Evolutionary conservation across 1,140 invertebrate genomes (phyloP), one percentile per base, ranked within the genome.

Genomic region (Vollenhovia emeryi): DNA sequence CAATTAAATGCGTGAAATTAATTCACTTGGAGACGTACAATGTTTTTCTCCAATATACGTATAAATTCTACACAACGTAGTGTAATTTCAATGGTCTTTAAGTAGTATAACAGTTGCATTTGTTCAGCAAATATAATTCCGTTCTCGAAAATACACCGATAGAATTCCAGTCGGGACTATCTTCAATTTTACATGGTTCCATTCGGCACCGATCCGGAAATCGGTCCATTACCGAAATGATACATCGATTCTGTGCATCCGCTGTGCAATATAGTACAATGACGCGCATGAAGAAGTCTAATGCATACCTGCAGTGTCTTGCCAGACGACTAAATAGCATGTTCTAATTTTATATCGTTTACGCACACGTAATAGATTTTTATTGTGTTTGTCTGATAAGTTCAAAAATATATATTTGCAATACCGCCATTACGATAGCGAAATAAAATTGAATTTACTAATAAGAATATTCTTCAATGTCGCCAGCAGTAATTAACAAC

Each of bases 191-290:
- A 27, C 36, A 43, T 4, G 18, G 13, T 43, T 21, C 7, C n/a
- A 57, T 45, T 43, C 48, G 43, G 11, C 6, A 0, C 1, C 15
- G 36, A 57, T 7, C 33, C 55, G 30, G 33, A 80, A 69, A 80
- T 69, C 64, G 36, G 36, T 57, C 78, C 78, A 71, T 80, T 80
- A 80, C 18, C 62, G 24, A 43, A 52, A 71, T 80, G 64, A 57
- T 71, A n/a, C 36, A 55, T 9, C 48, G 76, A 55, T 24, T 55
- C 18, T 57, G 13, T 55, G 7, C 55, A 57, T 43, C 33, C 36
- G 24, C 11, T n/a, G n/a, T 55, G 11, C 48, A 69, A 43, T 43
- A 69, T 21, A 80, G 21, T 27, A 45, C 24, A 57, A 3, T 36
- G 36, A 13, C 71, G 71, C 13, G 50, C 43, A 24, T 40, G 55